Conservation (phyloP, 2,797 vertebrate genomes). For the Syndactyla subalaris region DNA sequence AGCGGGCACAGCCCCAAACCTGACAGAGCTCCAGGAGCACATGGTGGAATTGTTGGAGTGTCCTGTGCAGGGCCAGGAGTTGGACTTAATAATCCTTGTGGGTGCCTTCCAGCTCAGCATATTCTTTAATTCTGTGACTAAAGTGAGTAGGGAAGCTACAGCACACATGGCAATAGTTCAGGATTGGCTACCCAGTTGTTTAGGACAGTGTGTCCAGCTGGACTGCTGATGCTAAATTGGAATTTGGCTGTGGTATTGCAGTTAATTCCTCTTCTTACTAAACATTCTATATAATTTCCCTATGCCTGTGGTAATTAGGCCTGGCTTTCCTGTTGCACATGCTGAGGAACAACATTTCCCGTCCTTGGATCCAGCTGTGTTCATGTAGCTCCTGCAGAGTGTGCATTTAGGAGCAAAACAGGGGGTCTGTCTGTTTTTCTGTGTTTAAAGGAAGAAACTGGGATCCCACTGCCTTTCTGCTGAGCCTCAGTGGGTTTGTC, state of each 20-base stretch:
- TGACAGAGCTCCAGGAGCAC: fast-evolving
- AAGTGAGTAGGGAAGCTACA: background rate
- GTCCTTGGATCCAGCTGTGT: background rate
- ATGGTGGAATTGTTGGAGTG: background rate
- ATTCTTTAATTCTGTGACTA: background rate
- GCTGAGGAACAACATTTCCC: background rate
- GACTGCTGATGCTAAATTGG: background rate
- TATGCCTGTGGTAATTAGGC: background rate
- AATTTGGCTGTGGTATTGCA: background rate
- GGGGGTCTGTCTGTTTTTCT: background rate
- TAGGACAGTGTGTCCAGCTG: background rate
- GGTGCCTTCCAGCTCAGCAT: background rate
- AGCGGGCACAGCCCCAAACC: fast-evolving
- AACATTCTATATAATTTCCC: background rate
- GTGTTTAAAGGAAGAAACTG: background rate
- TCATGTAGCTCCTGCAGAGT: background rate
- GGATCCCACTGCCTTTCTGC: background rate
- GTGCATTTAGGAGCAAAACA: background rate
- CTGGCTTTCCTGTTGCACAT: background rate
- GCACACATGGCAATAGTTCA: background rate
- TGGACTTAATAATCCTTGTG: background rate
- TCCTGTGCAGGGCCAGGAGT: background rate
- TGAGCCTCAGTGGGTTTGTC: background rate
- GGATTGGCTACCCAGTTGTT: fast-evolving
- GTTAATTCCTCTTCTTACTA: background rate